Evolutionary conservation across 2,888 invertebrate genomes (phyloP), one percentile per base, ranked within the genome.

Genomic region (Patella ulyssiponensis): DNA sequence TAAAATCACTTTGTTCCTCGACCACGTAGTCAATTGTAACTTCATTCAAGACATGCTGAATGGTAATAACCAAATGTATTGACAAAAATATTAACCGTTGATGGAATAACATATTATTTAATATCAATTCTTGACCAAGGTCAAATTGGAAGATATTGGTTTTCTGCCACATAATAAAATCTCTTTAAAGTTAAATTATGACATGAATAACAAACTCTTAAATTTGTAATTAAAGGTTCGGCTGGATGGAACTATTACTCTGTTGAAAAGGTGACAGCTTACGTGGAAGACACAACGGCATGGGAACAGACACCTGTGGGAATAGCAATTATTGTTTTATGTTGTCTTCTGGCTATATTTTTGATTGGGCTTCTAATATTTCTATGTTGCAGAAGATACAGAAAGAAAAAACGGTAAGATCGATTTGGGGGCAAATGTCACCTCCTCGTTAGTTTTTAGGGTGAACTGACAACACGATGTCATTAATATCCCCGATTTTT

Each of bases 271-370:
- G 82, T 82, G 27, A 74, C 44, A n/a, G 73, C 64, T 51, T 83
- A 83, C 74, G 71, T 75, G 1, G 79, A 82, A 70, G 53, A 77
- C 11, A 76, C 72, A 44, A 76, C 78, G 20, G 74, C 76, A 1
- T 83, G 82, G 82, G 74, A 76, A 15, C 64, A 81, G 52, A 82
- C 78, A 14, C 51, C 73, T 14, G 71, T 76, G 78, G 79, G 83
- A 69, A 84, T 79, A 58, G 77, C 77, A 51, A 80, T 84, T 78
- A 80, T 81, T 73, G 71, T 78, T 44, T 75, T 84, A 14, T 69
- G 72, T 70, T 71, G 77, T 72, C 52, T 84, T 75, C 74, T 85
- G 52, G 78, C 64, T 44, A 27, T 81, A 73, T 15, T 80, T 75
- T 74, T 84, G 77, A 77, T 83, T 56, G 54, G 56, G 52, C 73